phyloP scores from a whole-genome alignment of 2,113 vertebrate genomes.

The Macroglossus sobrinus region DNA sequence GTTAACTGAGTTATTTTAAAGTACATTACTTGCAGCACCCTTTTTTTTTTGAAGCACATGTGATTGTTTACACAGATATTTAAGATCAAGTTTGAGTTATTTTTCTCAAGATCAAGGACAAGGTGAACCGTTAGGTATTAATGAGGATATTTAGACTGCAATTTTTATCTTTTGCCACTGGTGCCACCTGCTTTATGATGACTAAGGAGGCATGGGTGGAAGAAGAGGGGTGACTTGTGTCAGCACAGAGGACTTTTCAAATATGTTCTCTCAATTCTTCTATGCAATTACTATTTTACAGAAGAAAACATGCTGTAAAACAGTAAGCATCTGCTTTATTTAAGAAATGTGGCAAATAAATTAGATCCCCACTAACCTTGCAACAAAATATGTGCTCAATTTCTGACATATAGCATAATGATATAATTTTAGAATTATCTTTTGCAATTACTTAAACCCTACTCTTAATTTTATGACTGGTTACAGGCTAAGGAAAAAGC shows the following conservation, averaged over 20 bases:
- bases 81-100: neutral
- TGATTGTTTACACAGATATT: neutral
- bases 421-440: neutral
- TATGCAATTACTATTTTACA: neutral
- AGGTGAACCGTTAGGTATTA: neutral
- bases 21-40: neutral
- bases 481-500: neutral
- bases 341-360: neutral
- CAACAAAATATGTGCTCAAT: neutral
- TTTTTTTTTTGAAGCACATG: neutral
- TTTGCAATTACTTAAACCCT: neutral
- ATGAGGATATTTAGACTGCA: neutral
- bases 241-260: neutral
- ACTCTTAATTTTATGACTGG: neutral
- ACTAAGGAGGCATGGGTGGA: neutral
- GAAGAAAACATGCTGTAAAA: neutral
- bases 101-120: neutral
- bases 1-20: conserved; percentile 48
- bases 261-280: neutral
- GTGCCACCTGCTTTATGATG: neutral
- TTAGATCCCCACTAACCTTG: neutral
- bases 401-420: neutral
- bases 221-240: neutral
- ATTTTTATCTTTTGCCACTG: too few species aligned
- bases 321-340: neutral